Conservation (phyloP, 2,113 vertebrate genomes). For the Cephalopholis sonnerati region DNA sequence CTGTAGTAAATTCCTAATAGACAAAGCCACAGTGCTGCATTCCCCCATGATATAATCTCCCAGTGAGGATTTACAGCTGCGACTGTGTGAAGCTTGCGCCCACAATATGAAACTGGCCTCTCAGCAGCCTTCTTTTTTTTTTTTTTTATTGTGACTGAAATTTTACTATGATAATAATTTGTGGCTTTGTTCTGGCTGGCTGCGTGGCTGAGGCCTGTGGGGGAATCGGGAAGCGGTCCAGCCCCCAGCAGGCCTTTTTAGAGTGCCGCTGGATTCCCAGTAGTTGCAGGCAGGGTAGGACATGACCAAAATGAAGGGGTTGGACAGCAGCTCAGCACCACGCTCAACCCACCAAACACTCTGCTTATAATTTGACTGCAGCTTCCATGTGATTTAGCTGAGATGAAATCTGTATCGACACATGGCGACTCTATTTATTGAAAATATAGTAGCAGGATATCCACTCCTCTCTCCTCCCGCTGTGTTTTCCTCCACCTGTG, state of each 20-base stretch:
- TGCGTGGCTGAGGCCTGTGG: conserved; percentile 64
- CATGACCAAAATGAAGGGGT: conserved; percentile 83
- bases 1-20: conserved; percentile 31
- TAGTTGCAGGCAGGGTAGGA: conserved; percentile 62
- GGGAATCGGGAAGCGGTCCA: conserved; percentile 66
- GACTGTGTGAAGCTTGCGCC: conserved; percentile 27
- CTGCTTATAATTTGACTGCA: conserved; percentile 56
- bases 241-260: conserved; percentile 57
- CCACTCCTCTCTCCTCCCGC: conserved; percentile 15
- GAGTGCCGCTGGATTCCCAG: conserved; percentile 55
- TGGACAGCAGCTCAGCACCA: conserved; percentile 68
- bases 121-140: conserved; percentile 25
- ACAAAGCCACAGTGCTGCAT: not conserved
- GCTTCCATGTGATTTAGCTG: conserved; percentile 34
- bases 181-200: conserved; percentile 75
- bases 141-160: conserved; percentile 49
- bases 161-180: conserved; percentile 76
- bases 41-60: conserved; percentile 25
- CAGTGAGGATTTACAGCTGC: conserved; percentile 51
- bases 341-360: conserved; percentile 68
- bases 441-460: conserved; percentile 11
- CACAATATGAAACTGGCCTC: conserved; percentile 38
- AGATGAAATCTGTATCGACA: conserved; percentile 31
- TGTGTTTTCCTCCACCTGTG: conserved; percentile 43
- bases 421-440: conserved; percentile 2